These are phyloP conservation scores for Ashinkailepas kermadecensis DNA, from an alignment of 2,888 invertebrate species.

Conservation along the genomic window DNA sequence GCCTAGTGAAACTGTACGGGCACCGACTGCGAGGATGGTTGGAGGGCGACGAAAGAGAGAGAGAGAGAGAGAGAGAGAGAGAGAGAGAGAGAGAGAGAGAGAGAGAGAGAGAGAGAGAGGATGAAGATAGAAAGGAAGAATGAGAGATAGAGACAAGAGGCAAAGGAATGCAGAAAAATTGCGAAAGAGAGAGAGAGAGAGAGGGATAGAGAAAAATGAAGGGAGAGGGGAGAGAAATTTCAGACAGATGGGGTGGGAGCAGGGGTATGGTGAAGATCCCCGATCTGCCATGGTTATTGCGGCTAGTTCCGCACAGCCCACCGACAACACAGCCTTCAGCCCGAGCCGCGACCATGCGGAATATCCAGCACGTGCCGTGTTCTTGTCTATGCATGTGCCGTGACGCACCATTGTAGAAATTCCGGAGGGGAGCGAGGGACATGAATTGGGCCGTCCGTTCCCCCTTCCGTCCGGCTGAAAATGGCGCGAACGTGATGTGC, in stretches of 20 bases:
- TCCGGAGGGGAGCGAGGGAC: neutral
- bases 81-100: no score
- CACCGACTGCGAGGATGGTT: no score
- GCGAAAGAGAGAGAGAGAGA: neutral
- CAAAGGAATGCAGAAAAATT: no score
- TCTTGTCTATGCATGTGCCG: neutral
- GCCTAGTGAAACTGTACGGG: no score
- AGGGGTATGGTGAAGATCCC: neutral
- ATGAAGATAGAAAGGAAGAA: no score
- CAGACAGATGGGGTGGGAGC: neutral
- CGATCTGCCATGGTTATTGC: neutral
- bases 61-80: no score
- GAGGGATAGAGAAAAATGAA: neutral
- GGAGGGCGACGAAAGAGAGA: no score
- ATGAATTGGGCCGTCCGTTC: no score
- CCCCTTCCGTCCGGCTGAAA: neutral
- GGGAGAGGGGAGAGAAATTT: no score
- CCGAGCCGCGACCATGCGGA: neutral
- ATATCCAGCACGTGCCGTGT: constrained; percentile 7
- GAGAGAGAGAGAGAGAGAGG: no score
- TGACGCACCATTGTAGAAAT: constrained; percentile 2
- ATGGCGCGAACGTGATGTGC: neutral
- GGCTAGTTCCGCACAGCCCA: neutral
- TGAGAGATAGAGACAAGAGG: no score
- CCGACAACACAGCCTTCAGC: neutral